These are phyloP conservation scores for Achlya flavicornis DNA, from an alignment of 2,888 invertebrate genomes.

Conservation along the genomic window DNA sequence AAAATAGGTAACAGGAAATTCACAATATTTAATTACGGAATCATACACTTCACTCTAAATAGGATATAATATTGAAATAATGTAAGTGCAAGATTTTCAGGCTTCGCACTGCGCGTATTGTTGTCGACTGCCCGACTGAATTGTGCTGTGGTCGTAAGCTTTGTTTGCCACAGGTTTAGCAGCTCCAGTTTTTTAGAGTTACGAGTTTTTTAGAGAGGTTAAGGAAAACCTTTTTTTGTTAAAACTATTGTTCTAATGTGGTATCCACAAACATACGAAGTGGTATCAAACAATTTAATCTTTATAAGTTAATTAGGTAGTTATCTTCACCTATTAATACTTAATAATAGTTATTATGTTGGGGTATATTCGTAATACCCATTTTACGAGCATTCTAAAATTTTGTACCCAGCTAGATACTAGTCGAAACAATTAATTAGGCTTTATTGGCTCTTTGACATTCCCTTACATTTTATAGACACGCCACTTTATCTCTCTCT, in stretches of 20 bases:
- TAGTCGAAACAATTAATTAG: too few relatives aligned
- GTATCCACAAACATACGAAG: too few relatives aligned
- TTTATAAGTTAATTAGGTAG: slow-evolving; percentile 18
- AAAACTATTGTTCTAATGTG: slow-evolving; percentile 23
- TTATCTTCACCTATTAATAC: not conserved
- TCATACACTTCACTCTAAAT: too few relatives aligned
- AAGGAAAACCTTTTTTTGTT: slow-evolving; percentile 45
- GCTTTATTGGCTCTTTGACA: too few relatives aligned
- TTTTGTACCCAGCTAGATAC: too few relatives aligned
- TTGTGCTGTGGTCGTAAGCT: slow-evolving; percentile 46
- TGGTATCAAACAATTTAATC: slow-evolving; percentile 19
- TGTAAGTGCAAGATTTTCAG: slow-evolving; percentile 51
- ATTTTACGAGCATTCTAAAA: too few relatives aligned
- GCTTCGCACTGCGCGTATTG: slow-evolving; percentile 52
- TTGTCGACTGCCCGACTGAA: slow-evolving; percentile 52
- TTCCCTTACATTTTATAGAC: too few relatives aligned
- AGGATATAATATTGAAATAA: not conserved
- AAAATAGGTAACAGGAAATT: not conserved
- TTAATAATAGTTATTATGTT: not conserved
- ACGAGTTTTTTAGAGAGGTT: too few relatives aligned
- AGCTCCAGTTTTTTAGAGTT: slow-evolving; percentile 71
- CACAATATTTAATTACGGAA: not conserved
- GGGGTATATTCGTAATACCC: not conserved
- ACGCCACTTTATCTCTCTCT: too few relatives aligned
- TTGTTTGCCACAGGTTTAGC: slow-evolving; percentile 67